Evolutionary conservation across 2,797 vertebrate species (phyloP).

Genomic region (Coreius guichenoti): DNA sequence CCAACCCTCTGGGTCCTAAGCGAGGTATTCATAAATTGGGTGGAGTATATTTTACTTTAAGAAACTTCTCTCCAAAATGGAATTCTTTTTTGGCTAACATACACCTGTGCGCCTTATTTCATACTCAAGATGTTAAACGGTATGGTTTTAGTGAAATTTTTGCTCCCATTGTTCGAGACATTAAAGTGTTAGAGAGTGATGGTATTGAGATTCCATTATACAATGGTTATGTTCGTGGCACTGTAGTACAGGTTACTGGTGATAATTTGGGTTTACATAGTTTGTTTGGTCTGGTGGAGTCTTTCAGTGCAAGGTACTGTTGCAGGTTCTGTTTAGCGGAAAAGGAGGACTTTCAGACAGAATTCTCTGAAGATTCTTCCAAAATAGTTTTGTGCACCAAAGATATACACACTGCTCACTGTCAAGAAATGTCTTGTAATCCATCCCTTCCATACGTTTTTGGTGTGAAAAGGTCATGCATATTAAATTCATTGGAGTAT

Average conservation of each 20-base stretch:
- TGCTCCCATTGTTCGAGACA: conserved; percentile 32
- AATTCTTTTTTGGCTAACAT: conserved; percentile 51
- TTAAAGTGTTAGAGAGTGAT: conserved; percentile 50
- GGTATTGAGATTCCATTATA: conserved; percentile 51
- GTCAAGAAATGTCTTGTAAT: no score
- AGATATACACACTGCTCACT: no score
- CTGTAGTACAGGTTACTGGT: conserved; percentile 18
- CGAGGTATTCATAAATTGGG: conserved; percentile 54
- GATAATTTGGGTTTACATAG: no score
- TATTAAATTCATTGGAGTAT: background rate
- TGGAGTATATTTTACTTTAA: conserved; percentile 55
- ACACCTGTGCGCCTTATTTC: conserved; percentile 42
- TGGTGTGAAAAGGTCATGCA: background rate
- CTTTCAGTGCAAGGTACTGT: no score
- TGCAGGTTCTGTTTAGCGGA: no score
- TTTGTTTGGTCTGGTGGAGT: no score
- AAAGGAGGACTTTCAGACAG: no score
- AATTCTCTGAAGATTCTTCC: no score
- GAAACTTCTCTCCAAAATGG: conserved; percentile 49
- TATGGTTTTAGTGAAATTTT: conserved; percentile 48
- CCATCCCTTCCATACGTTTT: no score
- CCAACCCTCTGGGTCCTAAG: conserved; percentile 4
- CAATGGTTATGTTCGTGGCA: conserved; percentile 38
- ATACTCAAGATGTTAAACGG: conserved; percentile 51
- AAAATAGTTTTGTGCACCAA: no score